Conservation (phyloP, 2,888 invertebrate genomes). For the Ecdyonurus torrentis region DNA sequence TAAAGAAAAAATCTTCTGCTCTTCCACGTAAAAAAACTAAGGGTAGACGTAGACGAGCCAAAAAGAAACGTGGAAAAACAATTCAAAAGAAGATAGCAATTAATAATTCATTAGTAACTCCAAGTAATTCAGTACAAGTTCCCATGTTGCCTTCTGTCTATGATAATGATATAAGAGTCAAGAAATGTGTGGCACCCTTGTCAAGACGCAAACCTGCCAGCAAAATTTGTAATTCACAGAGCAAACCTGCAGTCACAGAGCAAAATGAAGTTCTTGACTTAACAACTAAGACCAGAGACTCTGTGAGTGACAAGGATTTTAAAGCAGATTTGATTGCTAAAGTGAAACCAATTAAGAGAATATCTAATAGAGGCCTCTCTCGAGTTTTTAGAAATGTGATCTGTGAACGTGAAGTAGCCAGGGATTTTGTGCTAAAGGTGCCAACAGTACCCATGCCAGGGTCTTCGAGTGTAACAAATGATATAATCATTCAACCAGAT, state of each 20-base stretch:
- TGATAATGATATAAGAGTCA: no score
- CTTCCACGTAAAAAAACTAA: no score
- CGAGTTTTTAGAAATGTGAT: background rate
- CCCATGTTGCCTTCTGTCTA: background rate
- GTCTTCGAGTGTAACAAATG: background rate
- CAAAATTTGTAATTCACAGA: no score
- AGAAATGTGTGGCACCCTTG: no score
- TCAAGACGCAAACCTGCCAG: no score
- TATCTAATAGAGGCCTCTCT: background rate
- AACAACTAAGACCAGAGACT: background rate
- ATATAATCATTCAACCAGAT: background rate
- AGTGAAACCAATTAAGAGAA: slow-evolving; percentile 1
- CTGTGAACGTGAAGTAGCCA: background rate
- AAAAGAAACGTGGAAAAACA: no score
- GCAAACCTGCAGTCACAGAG: background rate
- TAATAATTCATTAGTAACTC: no score
- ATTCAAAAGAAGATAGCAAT: no score
- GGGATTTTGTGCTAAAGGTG: background rate
- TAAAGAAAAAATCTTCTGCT: background rate
- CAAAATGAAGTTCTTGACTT: background rate
- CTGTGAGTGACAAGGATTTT: background rate
- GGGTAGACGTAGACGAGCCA: no score
- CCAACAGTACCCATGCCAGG: background rate
- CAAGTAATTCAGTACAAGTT: background rate
- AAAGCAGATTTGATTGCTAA: background rate